Conservation (phyloP, 1,140 invertebrate species). For the Wiebesia pumilae region DNA sequence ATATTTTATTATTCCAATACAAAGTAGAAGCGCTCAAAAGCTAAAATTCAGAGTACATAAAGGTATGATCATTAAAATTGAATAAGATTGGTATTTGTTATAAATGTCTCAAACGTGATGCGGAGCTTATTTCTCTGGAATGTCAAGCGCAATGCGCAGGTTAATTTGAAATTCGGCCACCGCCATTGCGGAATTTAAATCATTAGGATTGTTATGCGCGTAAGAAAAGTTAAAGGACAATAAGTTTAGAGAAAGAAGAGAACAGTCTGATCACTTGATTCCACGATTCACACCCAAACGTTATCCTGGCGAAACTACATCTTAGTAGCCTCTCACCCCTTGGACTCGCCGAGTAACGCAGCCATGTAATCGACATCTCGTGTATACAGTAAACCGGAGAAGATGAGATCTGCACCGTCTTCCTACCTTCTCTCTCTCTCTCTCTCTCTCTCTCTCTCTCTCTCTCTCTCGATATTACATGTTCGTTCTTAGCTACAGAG, state of each 20-base stretch:
- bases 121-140: too few relatives aligned
- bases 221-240: background rate
- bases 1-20: too few relatives aligned
- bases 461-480: conserved; percentile 7
- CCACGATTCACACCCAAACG: background rate
- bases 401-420: conserved; percentile 10
- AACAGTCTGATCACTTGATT: background rate
- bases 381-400: background rate
- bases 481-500: background rate
- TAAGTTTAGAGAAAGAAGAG: background rate
- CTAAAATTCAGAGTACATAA: too few relatives aligned
- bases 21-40: too few relatives aligned
- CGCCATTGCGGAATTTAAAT: background rate
- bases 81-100: too few relatives aligned
- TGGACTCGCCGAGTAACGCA: background rate
- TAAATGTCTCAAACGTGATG: too few relatives aligned
- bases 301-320: background rate
- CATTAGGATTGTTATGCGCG: background rate
- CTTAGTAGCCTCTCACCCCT: background rate
- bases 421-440: background rate
- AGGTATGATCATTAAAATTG: too few relatives aligned
- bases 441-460: conserved; percentile 6
- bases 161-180: too few relatives aligned
- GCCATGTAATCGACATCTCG: conserved; percentile 25
- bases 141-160: too few relatives aligned